These are phyloP conservation scores for Nephotettix cincticeps DNA, from an alignment of 1,140 invertebrate genomes.

Conservation along the genomic window DNA sequence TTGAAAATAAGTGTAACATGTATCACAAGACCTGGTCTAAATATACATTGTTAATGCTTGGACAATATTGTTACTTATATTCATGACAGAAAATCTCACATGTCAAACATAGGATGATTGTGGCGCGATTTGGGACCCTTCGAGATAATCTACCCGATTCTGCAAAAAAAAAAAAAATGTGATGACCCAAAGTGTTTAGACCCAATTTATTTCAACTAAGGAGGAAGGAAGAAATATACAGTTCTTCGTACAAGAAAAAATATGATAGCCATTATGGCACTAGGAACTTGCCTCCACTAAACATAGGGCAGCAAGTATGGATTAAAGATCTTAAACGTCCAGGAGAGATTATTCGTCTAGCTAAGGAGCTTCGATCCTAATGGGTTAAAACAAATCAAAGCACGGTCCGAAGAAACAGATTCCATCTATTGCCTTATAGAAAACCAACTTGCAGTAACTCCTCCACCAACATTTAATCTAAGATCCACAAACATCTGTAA, in stretches of 20 bases:
- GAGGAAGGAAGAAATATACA: neutral
- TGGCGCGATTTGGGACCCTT: too few relatives aligned
- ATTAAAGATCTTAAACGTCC: neutral
- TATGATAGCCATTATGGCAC: neutral
- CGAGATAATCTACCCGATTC: slow-evolving; percentile 1
- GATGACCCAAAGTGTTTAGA: too few relatives aligned
- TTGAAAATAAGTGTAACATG: too few relatives aligned
- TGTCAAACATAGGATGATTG: too few relatives aligned
- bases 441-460: too few relatives aligned
- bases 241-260: neutral
- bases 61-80: too few relatives aligned
- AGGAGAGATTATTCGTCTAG: neutral
- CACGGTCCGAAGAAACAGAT: neutral
- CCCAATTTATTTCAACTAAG: neutral
- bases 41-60: too few relatives aligned
- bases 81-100: too few relatives aligned
- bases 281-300: neutral
- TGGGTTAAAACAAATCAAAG: neutral
- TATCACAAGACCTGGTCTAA: too few relatives aligned
- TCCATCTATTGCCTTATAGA: too few relatives aligned
- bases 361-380: neutral
- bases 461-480: too few relatives aligned
- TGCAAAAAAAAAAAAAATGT: neutral
- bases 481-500: too few relatives aligned
- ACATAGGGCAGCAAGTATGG: neutral